Base-by-base conservation (phyloP, 2,113 vertebrate species). In the Dendropsophus ebraccatus region DNA sequence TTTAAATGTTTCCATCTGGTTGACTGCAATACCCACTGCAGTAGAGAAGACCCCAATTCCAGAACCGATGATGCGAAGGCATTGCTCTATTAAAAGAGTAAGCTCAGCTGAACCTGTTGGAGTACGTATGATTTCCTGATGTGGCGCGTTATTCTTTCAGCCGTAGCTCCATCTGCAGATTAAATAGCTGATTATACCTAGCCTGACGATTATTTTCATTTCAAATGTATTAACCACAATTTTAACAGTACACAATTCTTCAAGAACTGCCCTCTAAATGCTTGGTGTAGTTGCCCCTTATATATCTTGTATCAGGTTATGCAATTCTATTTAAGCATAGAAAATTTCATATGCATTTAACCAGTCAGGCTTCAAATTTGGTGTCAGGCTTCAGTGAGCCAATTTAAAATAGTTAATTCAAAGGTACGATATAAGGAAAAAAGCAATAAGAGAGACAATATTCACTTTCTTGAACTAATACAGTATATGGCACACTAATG, bases 341-440 rank as follows among this genome's bases (percentile, higher is more conserved):
- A 69, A 69, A 17, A 35, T 69, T 35, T 37, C 32, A 69, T 35
- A 69, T 69, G 65, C 65, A 69, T 69, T 69, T 69, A 69, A 69
- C 65, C 32, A 69, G 65, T 21, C 65, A 69, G 14, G 65, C 65
- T 69, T 69, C 65, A 69, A 35, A 69, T 69, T 35, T 69, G 65
- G 30, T 69, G 65, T 37, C 30, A 69, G 32, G 65, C 65, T 69
- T 69, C 65, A 69, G 16, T 69, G 65, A 69, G 30, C 65, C 30
- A 69, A 67, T 67, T 67, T 69, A 35, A 35, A 69, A 69, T 69
- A 35, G 65, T 69, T 69, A 69, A 37, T 69, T 35, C 65, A 69
- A 35, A 35, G 35, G 7, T 69, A 35, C 5, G 13, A 12, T 69
- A 21, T 69, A 69, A 69, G 65, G 32, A 35, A 69, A 69, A 69